Conservation (phyloP, 1,140 invertebrate genomes). For the Drosophila insularis region DNA sequence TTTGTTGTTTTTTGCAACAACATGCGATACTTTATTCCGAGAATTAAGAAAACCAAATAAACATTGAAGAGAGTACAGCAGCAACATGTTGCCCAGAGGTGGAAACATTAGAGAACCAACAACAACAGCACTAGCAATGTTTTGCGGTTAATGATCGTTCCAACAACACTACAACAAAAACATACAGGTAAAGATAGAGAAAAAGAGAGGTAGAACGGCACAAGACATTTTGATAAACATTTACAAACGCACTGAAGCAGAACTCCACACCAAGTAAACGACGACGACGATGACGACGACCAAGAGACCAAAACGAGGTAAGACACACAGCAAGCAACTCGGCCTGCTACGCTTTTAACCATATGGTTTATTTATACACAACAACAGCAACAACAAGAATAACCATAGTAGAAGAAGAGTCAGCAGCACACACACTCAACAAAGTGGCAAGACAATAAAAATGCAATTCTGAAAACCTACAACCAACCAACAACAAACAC, state of each 20-base stretch:
- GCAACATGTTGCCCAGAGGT: constrained; percentile 56
- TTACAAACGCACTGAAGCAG: constrained; percentile 77
- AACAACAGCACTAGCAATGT: constrained; percentile 62
- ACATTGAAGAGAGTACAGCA: constrained; percentile 27
- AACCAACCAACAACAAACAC: constrained; percentile 37
- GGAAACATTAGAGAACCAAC: constrained; percentile 37
- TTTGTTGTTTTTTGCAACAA: constrained; percentile 13
- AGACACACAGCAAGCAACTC: constrained; percentile 29
- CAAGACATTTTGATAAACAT: constrained; percentile 80
- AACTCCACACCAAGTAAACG: constrained; percentile 59
- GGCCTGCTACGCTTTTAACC: constrained; percentile 75
- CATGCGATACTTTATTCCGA: constrained; percentile 39
- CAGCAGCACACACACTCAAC: constrained; percentile 64
- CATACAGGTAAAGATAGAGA: constrained; percentile 23
- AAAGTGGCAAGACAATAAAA: constrained; percentile 78
- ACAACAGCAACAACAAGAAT: constrained; percentile 44
- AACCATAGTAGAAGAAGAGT: constrained; percentile 21
- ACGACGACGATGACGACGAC: constrained; percentile 1
- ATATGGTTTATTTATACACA: constrained; percentile 79
- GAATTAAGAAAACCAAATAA: constrained; percentile 37
- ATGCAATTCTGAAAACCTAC: constrained; percentile 74
- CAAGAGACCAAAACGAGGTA: constrained; percentile 29
- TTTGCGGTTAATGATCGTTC: constrained; percentile 78
- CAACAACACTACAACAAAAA: constrained; percentile 36
- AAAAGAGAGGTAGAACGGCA: constrained; percentile 41